Evolutionary conservation across 1,140 invertebrate genomes (phyloP).

Genomic region (Neuroterus valhalla): DNA sequence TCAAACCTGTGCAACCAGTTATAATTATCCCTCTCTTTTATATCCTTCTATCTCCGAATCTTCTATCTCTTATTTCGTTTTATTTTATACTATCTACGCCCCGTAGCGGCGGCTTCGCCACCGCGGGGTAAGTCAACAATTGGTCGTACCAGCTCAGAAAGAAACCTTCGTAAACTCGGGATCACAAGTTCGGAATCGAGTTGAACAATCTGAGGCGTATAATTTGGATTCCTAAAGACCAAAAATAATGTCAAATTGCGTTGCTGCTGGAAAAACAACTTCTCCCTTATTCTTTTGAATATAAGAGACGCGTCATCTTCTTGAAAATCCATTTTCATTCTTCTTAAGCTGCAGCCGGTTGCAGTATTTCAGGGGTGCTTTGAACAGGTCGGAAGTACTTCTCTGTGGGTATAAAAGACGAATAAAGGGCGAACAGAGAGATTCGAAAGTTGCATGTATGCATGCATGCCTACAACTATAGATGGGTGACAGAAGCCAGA

Average conservation of each 20-base stretch:
- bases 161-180: too few relatives aligned
- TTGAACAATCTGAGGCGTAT: too few relatives aligned
- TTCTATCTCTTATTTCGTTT: too few relatives aligned
- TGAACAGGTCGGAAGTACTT: constrained; percentile 18
- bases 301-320: not conserved
- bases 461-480: constrained; percentile 44
- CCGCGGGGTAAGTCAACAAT: too few relatives aligned
- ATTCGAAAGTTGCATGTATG: constrained; percentile 53
- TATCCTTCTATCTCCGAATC: too few relatives aligned
- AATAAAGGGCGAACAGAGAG: not conserved
- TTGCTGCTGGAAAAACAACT: constrained; percentile 43
- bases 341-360: not conserved
- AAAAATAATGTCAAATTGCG: constrained; percentile 49
- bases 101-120: too few relatives aligned
- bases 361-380: not conserved
- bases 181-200: too few relatives aligned
- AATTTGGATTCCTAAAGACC: constrained; percentile 37
- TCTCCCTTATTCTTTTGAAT: not conserved
- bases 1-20: too few relatives aligned
- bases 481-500: constrained; percentile 63
- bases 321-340: constrained; percentile 24
- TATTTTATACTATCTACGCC: too few relatives aligned
- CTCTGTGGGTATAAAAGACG: constrained; percentile 11
- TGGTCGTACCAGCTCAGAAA: too few relatives aligned
- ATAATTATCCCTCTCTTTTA: too few relatives aligned